phyloP scores from a whole-genome alignment of 2,888 invertebrate species.

The Xestoiulus laeticollis region DNA sequence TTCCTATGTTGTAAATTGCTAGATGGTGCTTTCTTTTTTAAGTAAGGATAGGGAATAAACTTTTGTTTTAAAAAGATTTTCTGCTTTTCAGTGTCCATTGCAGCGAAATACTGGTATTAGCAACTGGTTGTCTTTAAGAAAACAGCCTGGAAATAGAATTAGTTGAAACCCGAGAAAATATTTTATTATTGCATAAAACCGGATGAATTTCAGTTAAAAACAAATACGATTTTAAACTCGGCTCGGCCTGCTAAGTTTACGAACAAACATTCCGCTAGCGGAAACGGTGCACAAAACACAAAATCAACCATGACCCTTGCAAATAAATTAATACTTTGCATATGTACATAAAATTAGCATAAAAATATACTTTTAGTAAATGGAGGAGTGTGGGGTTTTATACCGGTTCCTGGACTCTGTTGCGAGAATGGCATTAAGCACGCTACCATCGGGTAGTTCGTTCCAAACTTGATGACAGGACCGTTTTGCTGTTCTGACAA shows the following conservation, averaged over 20 bases:
- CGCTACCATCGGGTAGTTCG: too few relatives aligned
- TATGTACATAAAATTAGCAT: slow-evolving; percentile 22
- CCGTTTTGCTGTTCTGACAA: too few relatives aligned
- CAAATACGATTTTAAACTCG: not conserved
- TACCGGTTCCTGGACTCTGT: too few relatives aligned
- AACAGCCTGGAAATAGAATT: not conserved
- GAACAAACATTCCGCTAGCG: not conserved
- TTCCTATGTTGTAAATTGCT: slow-evolving; percentile 15
- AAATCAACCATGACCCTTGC: not conserved
- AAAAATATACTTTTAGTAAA: not conserved
- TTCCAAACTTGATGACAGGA: too few relatives aligned
- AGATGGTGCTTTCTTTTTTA: slow-evolving; percentile 27
- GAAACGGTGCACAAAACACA: not conserved
- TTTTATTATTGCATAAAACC: not conserved
- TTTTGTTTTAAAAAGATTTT: slow-evolving; percentile 14
- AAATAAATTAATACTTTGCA: not conserved
- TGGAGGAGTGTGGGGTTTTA: not conserved
- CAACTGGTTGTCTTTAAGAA: too few relatives aligned
- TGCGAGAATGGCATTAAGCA: too few relatives aligned
- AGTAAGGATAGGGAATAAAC: slow-evolving; percentile 28
- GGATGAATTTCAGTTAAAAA: not conserved
- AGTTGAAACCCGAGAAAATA: not conserved
- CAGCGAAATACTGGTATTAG: not conserved
- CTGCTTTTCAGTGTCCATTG: not conserved
- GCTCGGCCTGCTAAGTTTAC: not conserved